phyloP scores from a whole-genome alignment of 2,888 invertebrate genomes.

The Salpingus planirostris region DNA sequence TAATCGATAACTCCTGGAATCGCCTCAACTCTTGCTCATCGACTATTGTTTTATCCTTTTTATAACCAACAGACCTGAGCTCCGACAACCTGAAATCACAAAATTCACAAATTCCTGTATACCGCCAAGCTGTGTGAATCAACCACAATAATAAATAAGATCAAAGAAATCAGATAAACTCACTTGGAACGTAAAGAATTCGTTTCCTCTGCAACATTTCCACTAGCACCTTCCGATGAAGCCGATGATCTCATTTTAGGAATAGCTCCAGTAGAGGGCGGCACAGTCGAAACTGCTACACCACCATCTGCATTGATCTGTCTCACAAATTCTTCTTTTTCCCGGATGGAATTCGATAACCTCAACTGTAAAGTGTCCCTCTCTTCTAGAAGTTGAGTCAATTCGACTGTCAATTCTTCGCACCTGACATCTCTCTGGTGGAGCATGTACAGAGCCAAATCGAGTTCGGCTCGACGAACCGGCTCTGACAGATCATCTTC shows the following conservation, averaged over 20 bases:
- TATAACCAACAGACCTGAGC: constrained; percentile 64
- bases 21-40: constrained; percentile 70
- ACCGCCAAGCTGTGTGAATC: no score
- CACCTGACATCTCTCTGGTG: constrained; percentile 80
- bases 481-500: constrained; percentile 28
- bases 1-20: constrained; percentile 60
- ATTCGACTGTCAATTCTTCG: constrained; percentile 77
- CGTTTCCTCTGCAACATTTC: constrained; percentile 1
- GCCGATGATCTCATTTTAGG: no score
- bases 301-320: background rate
- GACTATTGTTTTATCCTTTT: constrained; percentile 63
- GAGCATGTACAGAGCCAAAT: constrained; percentile 73
- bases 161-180: constrained; percentile 2
- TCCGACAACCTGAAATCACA: constrained; percentile 66
- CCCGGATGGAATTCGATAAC: constrained; percentile 69
- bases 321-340: constrained; percentile 55
- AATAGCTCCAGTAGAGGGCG: constrained; percentile 1
- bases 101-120: no score
- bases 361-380: constrained; percentile 76
- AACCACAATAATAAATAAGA: background rate
- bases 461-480: constrained; percentile 55
- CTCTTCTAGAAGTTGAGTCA: constrained; percentile 75
- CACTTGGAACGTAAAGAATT: constrained; percentile 5
- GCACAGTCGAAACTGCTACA: background rate
- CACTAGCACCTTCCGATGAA: constrained; percentile 1